These are phyloP conservation scores for Sepiola atlantica DNA, from an alignment of 2,888 invertebrate species.

Conservation along the genomic window DNA sequence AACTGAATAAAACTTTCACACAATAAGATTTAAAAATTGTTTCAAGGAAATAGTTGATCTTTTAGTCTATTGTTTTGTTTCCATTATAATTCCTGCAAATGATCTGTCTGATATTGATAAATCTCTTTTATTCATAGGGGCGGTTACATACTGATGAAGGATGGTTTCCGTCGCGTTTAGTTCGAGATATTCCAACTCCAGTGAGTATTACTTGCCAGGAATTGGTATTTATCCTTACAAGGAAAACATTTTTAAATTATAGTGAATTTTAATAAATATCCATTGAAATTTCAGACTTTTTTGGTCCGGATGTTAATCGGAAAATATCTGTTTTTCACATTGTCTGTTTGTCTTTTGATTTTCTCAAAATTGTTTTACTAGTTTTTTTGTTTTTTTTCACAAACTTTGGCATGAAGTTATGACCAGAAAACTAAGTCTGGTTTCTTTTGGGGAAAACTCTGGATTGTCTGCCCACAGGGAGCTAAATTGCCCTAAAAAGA, in stretches of 20 bases:
- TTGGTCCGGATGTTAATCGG: too few species aligned
- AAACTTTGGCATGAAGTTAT: too few species aligned
- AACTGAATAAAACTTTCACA: too few species aligned
- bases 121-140: constrained; percentile 57
- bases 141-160: constrained; percentile 65
- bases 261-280: not conserved
- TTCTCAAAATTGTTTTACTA: too few species aligned
- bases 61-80: not conserved
- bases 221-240: not conserved
- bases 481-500: too few species aligned
- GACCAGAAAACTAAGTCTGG: too few species aligned
- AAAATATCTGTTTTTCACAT: too few species aligned
- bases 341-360: too few species aligned
- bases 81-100: not conserved
- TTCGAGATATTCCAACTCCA: constrained; percentile 55
- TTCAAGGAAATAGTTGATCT: not conserved
- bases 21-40: not conserved
- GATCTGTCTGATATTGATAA: not conserved
- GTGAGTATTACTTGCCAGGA: not conserved
- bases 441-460: too few species aligned
- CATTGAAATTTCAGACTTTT: not conserved
- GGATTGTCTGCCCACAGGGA: too few species aligned
- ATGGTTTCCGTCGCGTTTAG: constrained; percentile 69
- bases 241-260: not conserved
- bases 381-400: too few species aligned